Evolutionary conservation across 2,113 vertebrate species (phyloP).

Genomic region (Rhegmatorhina hoffmannsi): DNA sequence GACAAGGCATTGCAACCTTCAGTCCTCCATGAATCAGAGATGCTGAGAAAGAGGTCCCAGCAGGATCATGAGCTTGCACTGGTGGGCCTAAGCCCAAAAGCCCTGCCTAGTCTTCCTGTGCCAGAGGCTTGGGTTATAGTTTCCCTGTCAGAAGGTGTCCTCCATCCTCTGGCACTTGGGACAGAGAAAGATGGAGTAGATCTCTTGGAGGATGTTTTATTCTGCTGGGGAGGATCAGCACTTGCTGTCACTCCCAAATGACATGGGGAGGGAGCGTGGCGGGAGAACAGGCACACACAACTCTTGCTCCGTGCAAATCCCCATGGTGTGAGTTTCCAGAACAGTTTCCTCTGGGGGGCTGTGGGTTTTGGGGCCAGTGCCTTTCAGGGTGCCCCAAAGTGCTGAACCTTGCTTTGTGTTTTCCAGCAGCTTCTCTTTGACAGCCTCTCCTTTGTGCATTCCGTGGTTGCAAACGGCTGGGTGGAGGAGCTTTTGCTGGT

Average conservation of each 20-base stretch:
- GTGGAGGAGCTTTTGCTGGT: constrained; percentile 40
- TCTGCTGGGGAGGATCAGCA: not conserved
- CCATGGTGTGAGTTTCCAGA: fast-evolving
- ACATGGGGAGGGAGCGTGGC: fast-evolving
- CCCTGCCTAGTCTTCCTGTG: not conserved
- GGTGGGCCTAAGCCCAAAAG: not conserved
- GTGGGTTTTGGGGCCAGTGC: fast-evolving
- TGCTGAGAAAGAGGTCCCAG: not conserved
- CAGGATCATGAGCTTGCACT: not conserved
- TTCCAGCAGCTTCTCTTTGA: constrained; percentile 48
- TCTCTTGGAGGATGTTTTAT: not conserved
- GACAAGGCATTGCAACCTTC: not conserved
- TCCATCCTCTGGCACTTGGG: not conserved
- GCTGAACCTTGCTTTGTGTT: not conserved
- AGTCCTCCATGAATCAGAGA: not conserved
- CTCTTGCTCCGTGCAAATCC: fast-evolving
- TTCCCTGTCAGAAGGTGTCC: fast-evolving
- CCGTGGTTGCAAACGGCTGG: not conserved
- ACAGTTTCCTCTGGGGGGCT: not conserved
- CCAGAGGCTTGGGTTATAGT: not conserved
- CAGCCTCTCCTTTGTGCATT: not conserved
- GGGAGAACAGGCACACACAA: fast-evolving
- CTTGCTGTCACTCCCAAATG: not conserved
- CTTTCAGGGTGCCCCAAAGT: not conserved
- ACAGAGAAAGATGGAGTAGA: not conserved